phyloP scores from a whole-genome alignment of 2,888 invertebrate genomes.

The Tridacna gigas region DNA sequence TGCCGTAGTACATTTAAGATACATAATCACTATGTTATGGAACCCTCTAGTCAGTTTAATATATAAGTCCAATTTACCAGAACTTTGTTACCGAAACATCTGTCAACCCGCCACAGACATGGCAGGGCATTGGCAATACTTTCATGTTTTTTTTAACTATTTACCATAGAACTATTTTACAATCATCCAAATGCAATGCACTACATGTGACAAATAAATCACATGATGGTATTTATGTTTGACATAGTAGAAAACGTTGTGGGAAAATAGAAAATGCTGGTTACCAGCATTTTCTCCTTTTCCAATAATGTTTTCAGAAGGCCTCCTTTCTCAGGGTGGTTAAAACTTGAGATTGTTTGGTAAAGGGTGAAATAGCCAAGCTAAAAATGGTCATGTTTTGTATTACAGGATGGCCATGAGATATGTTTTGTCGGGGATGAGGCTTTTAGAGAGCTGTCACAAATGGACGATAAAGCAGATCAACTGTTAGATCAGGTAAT shows the following conservation, averaged over 20 bases:
- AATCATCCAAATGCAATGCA: too few species aligned
- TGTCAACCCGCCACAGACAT: too few species aligned
- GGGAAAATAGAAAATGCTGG: neutral
- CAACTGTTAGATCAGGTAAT: slow-evolving; percentile 89
- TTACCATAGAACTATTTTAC: too few species aligned
- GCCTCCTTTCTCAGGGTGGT: neutral
- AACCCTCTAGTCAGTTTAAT: too few species aligned
- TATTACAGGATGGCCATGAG: slow-evolving; percentile 93
- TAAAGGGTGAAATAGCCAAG: neutral
- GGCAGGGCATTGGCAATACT: too few species aligned
- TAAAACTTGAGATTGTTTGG: neutral
- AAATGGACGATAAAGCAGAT: slow-evolving; percentile 93
- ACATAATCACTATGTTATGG: too few species aligned
- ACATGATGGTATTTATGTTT: too few species aligned
- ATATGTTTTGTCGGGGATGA: slow-evolving; percentile 99
- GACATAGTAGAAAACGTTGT: neutral
- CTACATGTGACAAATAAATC: too few species aligned
- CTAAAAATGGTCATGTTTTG: neutral
- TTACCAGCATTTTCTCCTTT: neutral
- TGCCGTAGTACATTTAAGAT: too few species aligned
- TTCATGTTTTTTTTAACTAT: too few species aligned
- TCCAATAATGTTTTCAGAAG: neutral
- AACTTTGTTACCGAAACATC: too few species aligned
- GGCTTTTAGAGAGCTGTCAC: slow-evolving; percentile 94
- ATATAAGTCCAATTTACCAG: too few species aligned